These are phyloP conservation scores for Lophura nycthemera DNA, from an alignment of 2,113 vertebrate species.

Conservation along the genomic window DNA sequence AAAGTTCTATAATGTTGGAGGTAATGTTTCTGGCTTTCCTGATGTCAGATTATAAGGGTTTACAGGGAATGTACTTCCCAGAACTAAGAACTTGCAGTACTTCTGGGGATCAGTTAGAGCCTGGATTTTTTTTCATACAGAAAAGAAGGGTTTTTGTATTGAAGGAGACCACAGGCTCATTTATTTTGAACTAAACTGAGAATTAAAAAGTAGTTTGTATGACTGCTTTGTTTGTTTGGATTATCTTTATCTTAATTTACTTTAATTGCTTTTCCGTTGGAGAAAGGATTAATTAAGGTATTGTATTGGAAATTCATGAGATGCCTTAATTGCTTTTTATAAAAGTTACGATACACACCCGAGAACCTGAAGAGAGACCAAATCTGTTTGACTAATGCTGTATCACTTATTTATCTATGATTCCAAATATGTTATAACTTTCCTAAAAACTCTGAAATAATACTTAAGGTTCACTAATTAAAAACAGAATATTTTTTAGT, in stretches of 20 bases:
- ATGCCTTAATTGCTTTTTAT: neutral
- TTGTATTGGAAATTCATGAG: neutral
- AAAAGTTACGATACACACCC: fast-evolving
- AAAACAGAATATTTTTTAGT: neutral
- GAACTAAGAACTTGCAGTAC: neutral
- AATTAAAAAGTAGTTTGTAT: neutral
- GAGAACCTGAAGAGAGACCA: neutral
- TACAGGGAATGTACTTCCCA: neutral
- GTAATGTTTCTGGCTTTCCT: neutral
- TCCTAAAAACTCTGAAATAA: neutral
- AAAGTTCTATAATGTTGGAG: neutral
- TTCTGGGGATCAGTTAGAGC: neutral
- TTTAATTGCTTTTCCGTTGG: neutral
- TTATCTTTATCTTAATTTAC: neutral
- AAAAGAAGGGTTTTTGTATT: neutral
- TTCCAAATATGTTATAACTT: neutral
- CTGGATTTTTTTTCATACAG: neutral
- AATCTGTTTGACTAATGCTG: neutral
- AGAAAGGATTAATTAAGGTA: neutral
- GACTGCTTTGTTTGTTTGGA: neutral
- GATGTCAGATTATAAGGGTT: neutral
- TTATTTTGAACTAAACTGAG: neutral
- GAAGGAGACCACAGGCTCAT: neutral
- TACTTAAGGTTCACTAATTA: neutral
- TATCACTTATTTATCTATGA: neutral